Percentiles rank a stretch among this genome's conserved stretches.
Conservation (phyloP, 2,113 vertebrate species). For the Anser brachyrhynchus region DNA sequence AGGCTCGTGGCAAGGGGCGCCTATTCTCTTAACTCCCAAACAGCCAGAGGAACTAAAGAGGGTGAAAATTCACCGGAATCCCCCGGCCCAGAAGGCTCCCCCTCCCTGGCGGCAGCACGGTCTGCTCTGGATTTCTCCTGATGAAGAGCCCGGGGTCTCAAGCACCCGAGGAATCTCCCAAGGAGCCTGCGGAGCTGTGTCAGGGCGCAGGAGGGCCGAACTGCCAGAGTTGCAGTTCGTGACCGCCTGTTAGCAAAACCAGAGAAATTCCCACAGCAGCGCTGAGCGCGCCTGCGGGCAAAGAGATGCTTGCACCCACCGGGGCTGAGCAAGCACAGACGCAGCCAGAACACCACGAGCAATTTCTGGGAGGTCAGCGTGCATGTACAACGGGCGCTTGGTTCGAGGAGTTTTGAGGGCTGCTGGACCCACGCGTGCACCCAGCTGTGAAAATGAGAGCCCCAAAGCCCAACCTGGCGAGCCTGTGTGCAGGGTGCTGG, state of each 20-base stretch:
- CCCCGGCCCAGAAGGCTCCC: neutral
- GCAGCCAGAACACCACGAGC: rapidly evolving
- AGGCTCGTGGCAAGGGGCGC: rapidly evolving
- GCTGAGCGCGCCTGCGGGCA: neutral
- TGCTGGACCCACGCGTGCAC: too few species aligned
- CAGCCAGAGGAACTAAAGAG: neutral
- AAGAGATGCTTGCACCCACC: neutral
- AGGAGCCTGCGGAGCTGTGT: neutral
- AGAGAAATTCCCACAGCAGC: neutral
- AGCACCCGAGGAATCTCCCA: neutral
- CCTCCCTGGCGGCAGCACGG: neutral
- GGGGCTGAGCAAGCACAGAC: rapidly evolving
- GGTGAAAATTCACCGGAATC: neutral
- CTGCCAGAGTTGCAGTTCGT: neutral
- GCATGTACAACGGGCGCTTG: rapidly evolving
- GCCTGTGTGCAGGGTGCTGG: rapidly evolving
- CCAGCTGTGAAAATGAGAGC: neutral
- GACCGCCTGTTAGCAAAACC: too few species aligned
- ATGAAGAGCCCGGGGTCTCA: neutral
- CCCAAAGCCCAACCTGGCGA: rapidly evolving
- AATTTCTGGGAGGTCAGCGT: rapidly evolving
- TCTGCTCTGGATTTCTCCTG: neutral
- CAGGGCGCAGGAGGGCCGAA: neutral
- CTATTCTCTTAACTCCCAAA: neutral
- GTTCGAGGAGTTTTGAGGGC: neutral